phyloP scores from a whole-genome alignment of 2,113 vertebrate species.

The Grammomys dolichurus region DNA sequence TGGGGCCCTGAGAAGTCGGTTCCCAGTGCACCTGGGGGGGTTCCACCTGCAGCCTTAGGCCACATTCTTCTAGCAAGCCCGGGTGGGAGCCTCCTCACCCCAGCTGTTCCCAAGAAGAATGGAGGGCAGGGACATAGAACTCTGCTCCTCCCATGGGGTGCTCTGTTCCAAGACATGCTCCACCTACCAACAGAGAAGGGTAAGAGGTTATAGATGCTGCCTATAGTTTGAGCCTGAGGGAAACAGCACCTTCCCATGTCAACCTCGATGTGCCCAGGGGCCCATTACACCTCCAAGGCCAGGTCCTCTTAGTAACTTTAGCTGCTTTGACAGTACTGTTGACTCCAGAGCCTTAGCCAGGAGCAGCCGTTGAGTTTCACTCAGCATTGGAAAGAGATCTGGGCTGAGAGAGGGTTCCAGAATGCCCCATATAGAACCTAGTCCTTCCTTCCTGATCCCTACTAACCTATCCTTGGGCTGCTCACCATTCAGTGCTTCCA shows the following conservation, averaged over 20 bases:
- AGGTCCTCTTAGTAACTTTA: slow-evolving; percentile 58
- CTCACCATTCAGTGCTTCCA: slow-evolving; percentile 68
- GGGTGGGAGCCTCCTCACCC: not conserved
- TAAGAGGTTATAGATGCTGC: fast-evolving
- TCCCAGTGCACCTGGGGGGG: slow-evolving; percentile 67
- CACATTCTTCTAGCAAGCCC: slow-evolving; percentile 71
- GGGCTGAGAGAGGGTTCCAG: not conserved
- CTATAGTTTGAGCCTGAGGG: not conserved
- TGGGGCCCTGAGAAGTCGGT: not conserved
- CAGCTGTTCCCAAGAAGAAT: slow-evolving; percentile 4
- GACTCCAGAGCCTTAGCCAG: slow-evolving; percentile 42
- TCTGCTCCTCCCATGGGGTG: not conserved
- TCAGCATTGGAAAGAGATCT: slow-evolving; percentile 61
- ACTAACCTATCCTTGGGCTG: fast-evolving
- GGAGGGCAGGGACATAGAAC: not conserved
- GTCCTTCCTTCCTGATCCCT: not conserved
- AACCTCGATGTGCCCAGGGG: no score
- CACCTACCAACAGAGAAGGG: slow-evolving; percentile 42
- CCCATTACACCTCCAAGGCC: not conserved
- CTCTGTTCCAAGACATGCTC: slow-evolving; percentile 49
- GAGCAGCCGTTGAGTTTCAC: slow-evolving; percentile 28
- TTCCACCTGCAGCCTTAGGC: not conserved
- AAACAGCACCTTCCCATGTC: fast-evolving
- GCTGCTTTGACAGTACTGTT: fast-evolving
- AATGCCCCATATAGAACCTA: not conserved